phyloP scores from a whole-genome alignment of 2,888 invertebrate genomes.

The Trichopoda pennipes region DNA sequence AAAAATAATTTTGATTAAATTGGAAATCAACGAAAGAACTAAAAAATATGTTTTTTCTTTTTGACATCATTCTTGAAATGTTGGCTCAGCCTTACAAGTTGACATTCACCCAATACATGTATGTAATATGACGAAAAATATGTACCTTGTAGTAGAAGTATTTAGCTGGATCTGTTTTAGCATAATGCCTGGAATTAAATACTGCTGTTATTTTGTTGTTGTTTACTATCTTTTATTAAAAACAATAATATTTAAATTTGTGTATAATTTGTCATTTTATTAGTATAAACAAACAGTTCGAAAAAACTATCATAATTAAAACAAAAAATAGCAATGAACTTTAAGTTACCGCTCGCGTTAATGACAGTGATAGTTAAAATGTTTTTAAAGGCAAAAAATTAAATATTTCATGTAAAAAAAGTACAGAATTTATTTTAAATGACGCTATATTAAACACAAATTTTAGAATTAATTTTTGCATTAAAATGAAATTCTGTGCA shows the following conservation, averaged over 20 bases:
- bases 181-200: no score
- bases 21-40: no score
- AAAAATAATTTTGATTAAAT: no score
- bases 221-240: no score
- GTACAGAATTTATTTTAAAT: not conserved
- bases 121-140: no score
- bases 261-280: slow-evolving; percentile 44
- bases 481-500: slow-evolving; percentile 6
- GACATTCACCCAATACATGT: no score
- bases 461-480: not conserved
- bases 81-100: no score
- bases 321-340: slow-evolving; percentile 34
- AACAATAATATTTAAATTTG: not conserved
- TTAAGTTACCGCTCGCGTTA: slow-evolving; percentile 20
- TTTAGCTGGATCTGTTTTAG: no score
- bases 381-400: not conserved
- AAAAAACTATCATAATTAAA: slow-evolving; percentile 27
- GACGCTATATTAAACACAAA: not conserved
- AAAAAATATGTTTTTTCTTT: no score
- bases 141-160: no score
- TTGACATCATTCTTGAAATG: no score
- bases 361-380: slow-evolving; percentile 19
- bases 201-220: no score
- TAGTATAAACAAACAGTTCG: slow-evolving; percentile 46
- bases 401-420: slow-evolving; percentile 1